Conservation (phyloP, 2,888 invertebrate species). For the Eledone cirrhosa region DNA sequence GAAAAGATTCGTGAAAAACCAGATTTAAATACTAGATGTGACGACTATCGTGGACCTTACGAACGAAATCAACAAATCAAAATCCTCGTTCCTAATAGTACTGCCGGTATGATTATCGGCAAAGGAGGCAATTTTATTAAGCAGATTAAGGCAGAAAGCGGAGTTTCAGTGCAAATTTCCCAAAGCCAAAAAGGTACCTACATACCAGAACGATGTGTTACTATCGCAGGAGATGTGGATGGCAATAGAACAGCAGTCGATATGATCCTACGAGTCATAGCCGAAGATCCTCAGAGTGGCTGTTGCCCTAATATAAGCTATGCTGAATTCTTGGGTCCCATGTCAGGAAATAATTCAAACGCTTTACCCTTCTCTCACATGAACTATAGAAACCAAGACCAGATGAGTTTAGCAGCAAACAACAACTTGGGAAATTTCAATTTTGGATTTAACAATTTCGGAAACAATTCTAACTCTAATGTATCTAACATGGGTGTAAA, state of each 20-base stretch:
- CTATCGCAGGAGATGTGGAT: slow-evolving; percentile 62
- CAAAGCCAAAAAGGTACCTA: slow-evolving; percentile 55
- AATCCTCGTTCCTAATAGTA: slow-evolving; percentile 58
- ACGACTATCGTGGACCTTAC: slow-evolving; percentile 33
- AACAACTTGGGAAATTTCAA: slow-evolving; percentile 52
- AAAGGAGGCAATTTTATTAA: slow-evolving; percentile 55
- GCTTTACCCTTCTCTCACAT: slow-evolving; percentile 86
- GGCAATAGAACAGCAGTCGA: slow-evolving; percentile 62
- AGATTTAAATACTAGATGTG: slow-evolving; percentile 46
- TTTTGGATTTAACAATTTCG: slow-evolving; percentile 56
- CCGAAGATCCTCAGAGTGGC: slow-evolving; percentile 96
- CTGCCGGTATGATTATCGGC: slow-evolving; percentile 62
- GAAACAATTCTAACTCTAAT: slow-evolving; percentile 51
- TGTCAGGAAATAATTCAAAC: slow-evolving; percentile 79
- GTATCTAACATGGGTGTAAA: slow-evolving; percentile 59
- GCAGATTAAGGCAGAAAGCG: slow-evolving; percentile 57
- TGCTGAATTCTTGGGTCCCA: slow-evolving; percentile 79
- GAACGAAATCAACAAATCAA: slow-evolving; percentile 55
- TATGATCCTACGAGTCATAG: slow-evolving; percentile 95
- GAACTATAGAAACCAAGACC: slow-evolving; percentile 52
- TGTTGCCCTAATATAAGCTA: slow-evolving; percentile 96
- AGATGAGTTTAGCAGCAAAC: slow-evolving; percentile 52
- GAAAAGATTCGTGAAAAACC: slow-evolving; percentile 56
- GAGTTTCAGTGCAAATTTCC: slow-evolving; percentile 59
- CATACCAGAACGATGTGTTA: slow-evolving; percentile 57